phyloP scores from a whole-genome alignment of 2,797 vertebrate genomes.

The Lates japonicus region DNA sequence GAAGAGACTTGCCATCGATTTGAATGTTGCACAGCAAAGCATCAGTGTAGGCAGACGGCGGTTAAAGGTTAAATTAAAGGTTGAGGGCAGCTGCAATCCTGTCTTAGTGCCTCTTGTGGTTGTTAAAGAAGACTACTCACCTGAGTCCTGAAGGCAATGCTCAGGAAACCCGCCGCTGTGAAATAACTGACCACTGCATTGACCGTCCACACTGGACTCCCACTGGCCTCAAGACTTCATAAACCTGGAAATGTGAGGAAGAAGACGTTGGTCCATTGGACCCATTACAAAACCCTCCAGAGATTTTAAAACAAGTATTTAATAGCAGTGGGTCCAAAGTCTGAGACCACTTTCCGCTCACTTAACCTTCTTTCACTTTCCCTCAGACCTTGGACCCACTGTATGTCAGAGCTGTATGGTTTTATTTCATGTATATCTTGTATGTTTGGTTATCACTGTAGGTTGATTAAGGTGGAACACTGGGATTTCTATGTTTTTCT shows the following conservation, averaged over 20 bases:
- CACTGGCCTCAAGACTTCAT: slow-evolving; percentile 81
- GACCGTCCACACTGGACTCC: slow-evolving; percentile 90
- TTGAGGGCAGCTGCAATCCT: neutral
- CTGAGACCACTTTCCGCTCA: too few relatives aligned
- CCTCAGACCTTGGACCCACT: too few relatives aligned
- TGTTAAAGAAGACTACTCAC: slow-evolving; percentile 70
- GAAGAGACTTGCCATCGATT: slow-evolving; percentile 91
- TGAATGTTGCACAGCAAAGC: slow-evolving; percentile 61
- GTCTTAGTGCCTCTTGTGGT: slow-evolving; percentile 61
- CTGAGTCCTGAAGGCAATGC: slow-evolving; percentile 92
- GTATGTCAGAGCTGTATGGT: neutral
- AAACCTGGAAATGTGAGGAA: slow-evolving; percentile 63
- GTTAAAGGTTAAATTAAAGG: slow-evolving; percentile 11
- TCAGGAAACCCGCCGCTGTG: slow-evolving; percentile 90
- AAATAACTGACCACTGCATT: slow-evolving; percentile 92
- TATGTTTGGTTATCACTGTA: neutral
- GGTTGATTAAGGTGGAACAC: neutral
- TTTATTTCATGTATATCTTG: neutral
- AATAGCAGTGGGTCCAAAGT: neutral
- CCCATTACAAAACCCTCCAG: slow-evolving; percentile 6
- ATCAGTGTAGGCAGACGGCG: neutral
- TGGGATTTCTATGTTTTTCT: slow-evolving; percentile 3
- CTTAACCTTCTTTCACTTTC: too few relatives aligned
- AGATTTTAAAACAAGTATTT: neutral
- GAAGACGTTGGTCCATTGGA: neutral